Base-by-base conservation (phyloP, 2,113 vertebrate species). In the Notechis scutatus region DNA sequence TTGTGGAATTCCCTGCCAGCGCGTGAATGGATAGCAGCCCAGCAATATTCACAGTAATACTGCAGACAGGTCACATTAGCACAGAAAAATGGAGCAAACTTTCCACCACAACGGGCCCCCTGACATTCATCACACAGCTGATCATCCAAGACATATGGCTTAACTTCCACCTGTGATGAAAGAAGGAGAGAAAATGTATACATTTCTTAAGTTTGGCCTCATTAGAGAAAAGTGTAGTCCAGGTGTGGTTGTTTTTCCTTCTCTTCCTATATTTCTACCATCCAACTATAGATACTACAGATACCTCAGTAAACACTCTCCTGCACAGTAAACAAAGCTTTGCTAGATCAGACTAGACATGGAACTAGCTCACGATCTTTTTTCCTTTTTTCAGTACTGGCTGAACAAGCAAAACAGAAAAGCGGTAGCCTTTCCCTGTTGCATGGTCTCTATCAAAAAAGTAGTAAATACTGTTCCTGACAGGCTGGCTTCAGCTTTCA, bases 21-120 rank as follows among this genome's bases (percentile, higher is more conserved):
- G 0, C 99, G 98, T 94, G 99, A 99, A 95, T 99, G 99, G 97
- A 99, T 99, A 97, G 99, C 99, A 96, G 99, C 99, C 99, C 99
- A 99, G 98, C 99, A 99, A 98, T 99, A 99, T 98, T 99, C 99
- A 97, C 99, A 99, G 98, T 99, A 99, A 98, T 99, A 99, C 98
- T 99, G 99, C 97, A 99, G 98, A 98, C 99, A 99, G 98, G 99
- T 99, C 97, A 99, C 99, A 55, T 99, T 99, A 97, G 99, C 99
- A 97, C 99, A 99, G 98, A 99, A 99, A 97, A 99, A 99, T 69
- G 99, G 99, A 94, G 99, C 99, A 92, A 99, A 99, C 96, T 99
- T 99, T 55, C 99, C 99, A 96, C 99, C 99, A 11, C 99, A 99
- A 95, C 99, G 99, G 93, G 99, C 99, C 97, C 99, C 99, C 98